Evolutionary conservation across 2,113 vertebrate genomes (phyloP), one percentile per base, ranked within the genome.

Genomic region (Typhlomys cinereus): DNA sequence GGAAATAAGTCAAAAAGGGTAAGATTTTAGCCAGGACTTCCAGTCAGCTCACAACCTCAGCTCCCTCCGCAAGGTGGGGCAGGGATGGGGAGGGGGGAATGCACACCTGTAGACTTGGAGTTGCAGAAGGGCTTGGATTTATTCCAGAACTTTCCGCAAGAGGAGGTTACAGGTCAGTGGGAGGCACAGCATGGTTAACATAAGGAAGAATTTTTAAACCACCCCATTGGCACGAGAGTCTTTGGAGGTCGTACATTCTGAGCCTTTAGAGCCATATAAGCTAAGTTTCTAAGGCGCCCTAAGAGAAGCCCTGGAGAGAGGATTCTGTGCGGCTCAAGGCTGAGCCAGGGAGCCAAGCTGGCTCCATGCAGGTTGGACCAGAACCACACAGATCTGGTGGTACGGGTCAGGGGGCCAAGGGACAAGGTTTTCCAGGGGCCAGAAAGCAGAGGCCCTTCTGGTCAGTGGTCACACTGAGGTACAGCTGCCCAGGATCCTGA

Each of bases 11-110:
- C 66, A 80, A 44, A n/a, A 61, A 73, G 57, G 15, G 57, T 59
- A 18, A 86, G 31, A 62, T 93, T 80, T 93, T 48, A 64, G 61
- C 70, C 59, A 70, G 46, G 41, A 39, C 61, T 90, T 93, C 54
- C 85, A 46, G 88, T 81, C 73, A 70, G 69, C 69, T 14, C 61
- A 3, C 31, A 88, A n/a, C 15, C 34, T 59, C 50, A 57, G 18
- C 13, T 5, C 12, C 13, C 20, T 84, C 73, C 34, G 21, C 21
- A 36, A 2, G 20, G 23, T 59, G 50, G 85, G 25, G n/a, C n/a
- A n/a, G n/a, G n/a, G n/a, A n/a, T n/a, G n/a, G n/a, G n/a, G n/a
- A n/a, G n/a, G n/a, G n/a, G n/a, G n/a, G n/a, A n/a, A n/a, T n/a
- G n/a, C 21, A 10, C 84, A 48, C n/a, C 11, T 5, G 25, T 88